phyloP scores from a whole-genome alignment of 2,113 vertebrate genomes.

The Epinephelus cyanopodus region DNA sequence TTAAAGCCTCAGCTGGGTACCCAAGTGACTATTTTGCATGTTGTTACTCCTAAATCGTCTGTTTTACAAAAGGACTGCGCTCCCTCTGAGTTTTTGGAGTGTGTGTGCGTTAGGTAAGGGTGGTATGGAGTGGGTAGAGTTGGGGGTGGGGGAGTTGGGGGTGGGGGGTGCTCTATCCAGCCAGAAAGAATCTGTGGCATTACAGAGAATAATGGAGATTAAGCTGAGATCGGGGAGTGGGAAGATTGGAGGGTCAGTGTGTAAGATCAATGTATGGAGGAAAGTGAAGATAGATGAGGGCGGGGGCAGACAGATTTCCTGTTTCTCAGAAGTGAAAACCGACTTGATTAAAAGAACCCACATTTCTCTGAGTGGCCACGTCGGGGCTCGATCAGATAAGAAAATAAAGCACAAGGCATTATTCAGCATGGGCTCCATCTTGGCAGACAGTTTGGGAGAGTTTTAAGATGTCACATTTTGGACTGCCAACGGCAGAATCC shows the following conservation, averaged over 20 bases:
- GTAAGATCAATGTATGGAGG: slow-evolving; percentile 60
- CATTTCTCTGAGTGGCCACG: slow-evolving; percentile 47
- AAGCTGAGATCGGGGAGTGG: slow-evolving; percentile 64
- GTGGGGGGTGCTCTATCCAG: neutral
- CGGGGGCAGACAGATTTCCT: slow-evolving; percentile 59
- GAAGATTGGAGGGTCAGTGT: slow-evolving; percentile 67
- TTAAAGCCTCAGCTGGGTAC: slow-evolving; percentile 63
- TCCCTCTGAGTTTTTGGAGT: slow-evolving; percentile 27
- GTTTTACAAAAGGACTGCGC: slow-evolving; percentile 59
- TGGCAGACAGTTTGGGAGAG: slow-evolving; percentile 6
- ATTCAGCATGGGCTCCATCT: slow-evolving; percentile 33
- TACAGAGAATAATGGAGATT: slow-evolving; percentile 82
- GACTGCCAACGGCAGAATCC: neutral
- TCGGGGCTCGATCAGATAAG: slow-evolving; percentile 45
- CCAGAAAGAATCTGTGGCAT: slow-evolving; percentile 51
- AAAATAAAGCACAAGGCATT: slow-evolving; percentile 41
- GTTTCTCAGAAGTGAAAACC: slow-evolving; percentile 53
- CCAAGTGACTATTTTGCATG: slow-evolving; percentile 72
- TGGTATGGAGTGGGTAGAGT: neutral
- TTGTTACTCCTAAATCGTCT: slow-evolving; percentile 59
- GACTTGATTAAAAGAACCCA: slow-evolving; percentile 64
- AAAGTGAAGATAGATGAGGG: slow-evolving; percentile 55
- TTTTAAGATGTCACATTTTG: slow-evolving; percentile 8
- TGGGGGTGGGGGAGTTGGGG: neutral
- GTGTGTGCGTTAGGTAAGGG: slow-evolving; percentile 10